Percentiles rank a stretch among this genome's conserved stretches.
phyloP scores from a whole-genome alignment of 2,797 vertebrate species.

The Erithacus rubecula region DNA sequence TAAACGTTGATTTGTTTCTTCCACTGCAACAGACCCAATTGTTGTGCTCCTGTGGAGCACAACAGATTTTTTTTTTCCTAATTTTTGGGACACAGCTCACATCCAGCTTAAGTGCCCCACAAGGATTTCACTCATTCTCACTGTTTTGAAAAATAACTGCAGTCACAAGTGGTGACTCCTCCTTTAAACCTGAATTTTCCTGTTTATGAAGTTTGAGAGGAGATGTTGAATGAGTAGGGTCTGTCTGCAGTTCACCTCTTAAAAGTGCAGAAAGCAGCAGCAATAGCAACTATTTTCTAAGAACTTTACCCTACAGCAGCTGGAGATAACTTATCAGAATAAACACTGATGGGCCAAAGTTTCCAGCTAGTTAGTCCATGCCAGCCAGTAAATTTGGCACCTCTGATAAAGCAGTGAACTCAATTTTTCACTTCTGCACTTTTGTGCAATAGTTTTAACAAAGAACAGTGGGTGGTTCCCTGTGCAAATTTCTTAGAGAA shows the following conservation, averaged over 20 bases:
- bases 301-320: not conserved
- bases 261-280: not conserved
- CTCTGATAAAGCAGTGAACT: not conserved
- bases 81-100: not conserved
- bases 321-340: constrained; percentile 2
- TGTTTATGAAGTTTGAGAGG: not conserved
- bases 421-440: not conserved
- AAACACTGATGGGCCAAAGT: constrained; percentile 41
- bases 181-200: not conserved
- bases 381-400: not conserved
- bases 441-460: not conserved
- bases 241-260: not conserved
- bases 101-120: not conserved
- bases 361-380: not conserved
- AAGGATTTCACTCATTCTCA: not conserved
- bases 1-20: not conserved
- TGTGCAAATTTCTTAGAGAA: not conserved
- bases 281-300: not conserved
- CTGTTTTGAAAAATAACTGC: not conserved
- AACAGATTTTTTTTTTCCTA: not conserved
- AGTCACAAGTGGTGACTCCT: not conserved
- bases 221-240: not conserved
- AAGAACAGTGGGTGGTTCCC: not conserved
- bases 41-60: accelerated
- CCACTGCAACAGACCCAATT: not conserved